Base-by-base conservation (phyloP, 2,888 invertebrate genomes). In the Matsumyia berberina region DNA sequence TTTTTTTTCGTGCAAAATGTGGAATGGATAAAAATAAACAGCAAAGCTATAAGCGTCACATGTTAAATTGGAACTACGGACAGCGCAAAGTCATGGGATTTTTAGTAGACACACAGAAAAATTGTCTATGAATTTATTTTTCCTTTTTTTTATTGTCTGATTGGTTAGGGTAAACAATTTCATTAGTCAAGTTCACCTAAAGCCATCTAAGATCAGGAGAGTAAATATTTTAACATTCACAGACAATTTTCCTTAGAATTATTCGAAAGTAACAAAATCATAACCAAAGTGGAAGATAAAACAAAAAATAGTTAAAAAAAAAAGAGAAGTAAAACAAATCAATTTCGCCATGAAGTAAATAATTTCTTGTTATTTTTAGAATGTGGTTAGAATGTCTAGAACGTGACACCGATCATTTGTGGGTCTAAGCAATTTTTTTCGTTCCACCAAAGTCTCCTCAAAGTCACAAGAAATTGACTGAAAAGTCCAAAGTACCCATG, bases 11-110 rank as follows among this genome's bases (percentile, higher is more conserved):
- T 51, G 29, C 24, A 29, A 51, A 31, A 29, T 29, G 24, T 11
- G 19, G 12, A n/a, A 7, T 17, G 8, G 17, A 51, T 29, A 51
- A 29, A 51, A 29, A 51, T 29, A 51, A 51, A 55, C 12, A 55
- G 15, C 35, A 35, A 55, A 31, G 8, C 51, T 31, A 51, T 12
- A 6, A 29, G 51, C 51, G 51, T 51, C 53, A 53, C 24, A n/a
- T 53, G 2, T 31, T 53, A 12, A 24, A 24, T 3, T 24, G 12
- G 31, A 19, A 24, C 11, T 24, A 24, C 12, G 11, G 11, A 46
- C 24, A 24, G 4, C 17, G 46, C 46, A 46, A 46, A 46, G 9
- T 11, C 17, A 19, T 46, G 17, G 19, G 39, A n/a, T n/a, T 8
- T 24, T 24, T 1, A 24, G 4, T 24, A 24, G 24, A 1, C 24